phyloP scores from a whole-genome alignment of 2,888 invertebrate species.

The Patella pellucida region DNA sequence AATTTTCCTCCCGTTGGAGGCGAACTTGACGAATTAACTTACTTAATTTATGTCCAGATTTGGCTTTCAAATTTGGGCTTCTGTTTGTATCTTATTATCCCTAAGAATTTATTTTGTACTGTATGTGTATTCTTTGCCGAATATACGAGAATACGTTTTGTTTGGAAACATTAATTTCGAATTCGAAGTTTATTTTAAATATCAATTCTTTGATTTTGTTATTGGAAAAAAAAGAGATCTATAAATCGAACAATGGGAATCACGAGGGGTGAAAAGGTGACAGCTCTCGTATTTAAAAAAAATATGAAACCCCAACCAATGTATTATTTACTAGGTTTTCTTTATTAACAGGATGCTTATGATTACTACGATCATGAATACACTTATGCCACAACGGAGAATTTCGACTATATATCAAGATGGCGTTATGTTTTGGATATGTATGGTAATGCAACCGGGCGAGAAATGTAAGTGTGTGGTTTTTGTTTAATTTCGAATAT shows the following conservation, averaged over 20 bases:
- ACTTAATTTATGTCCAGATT: no score
- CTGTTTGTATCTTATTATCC: no score
- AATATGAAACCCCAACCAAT: background rate
- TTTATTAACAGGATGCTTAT: conserved; percentile 37
- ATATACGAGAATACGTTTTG: no score
- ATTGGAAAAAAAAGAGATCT: background rate
- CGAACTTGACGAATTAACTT: no score
- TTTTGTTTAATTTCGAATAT: background rate
- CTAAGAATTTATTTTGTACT: no score
- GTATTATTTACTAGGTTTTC: background rate
- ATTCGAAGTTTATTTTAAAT: no score
- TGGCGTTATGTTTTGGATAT: conserved; percentile 55
- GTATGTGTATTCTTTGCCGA: no score
- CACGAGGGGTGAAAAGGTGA: background rate
- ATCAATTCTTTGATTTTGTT: background rate
- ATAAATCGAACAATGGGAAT: background rate
- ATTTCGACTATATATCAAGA: conserved; percentile 53
- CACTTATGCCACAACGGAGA: conserved; percentile 54
- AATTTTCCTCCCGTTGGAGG: no score
- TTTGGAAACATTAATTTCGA: no score
- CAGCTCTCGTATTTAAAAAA: background rate
- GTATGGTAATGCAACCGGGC: conserved; percentile 36
- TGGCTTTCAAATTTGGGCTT: no score
- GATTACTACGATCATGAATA: conserved; percentile 48
- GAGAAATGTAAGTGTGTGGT: conserved; percentile 30